Evolutionary conservation across 2,113 vertebrate genomes (phyloP).

Genomic region (Istiophorus platypterus): DNA sequence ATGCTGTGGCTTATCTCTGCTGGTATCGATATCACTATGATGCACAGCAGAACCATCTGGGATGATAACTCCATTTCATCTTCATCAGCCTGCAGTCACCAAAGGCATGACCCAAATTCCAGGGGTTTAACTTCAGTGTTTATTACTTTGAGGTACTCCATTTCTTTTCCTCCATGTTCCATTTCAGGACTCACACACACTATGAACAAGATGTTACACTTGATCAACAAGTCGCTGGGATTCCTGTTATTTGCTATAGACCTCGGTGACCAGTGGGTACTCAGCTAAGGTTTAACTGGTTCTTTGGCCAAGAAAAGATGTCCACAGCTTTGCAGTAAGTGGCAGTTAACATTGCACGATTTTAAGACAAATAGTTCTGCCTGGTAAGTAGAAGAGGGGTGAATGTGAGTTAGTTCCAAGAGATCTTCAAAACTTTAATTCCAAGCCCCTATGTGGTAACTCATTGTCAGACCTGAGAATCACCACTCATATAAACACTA

Average conservation of each 20-base stretch:
- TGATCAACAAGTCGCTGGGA: not conserved
- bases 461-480: too few relatives aligned
- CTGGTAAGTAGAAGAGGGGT: not conserved
- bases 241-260: not conserved
- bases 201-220: conserved; percentile 22
- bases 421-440: not conserved
- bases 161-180: conserved; percentile 16
- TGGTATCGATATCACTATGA: conserved; percentile 74
- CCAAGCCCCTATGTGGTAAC: too few relatives aligned
- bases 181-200: conserved; percentile 36
- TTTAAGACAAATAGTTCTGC: not conserved
- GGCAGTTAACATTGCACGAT: conserved; percentile 1
- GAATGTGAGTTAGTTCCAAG: not conserved
- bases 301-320: not conserved
- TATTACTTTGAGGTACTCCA: not conserved
- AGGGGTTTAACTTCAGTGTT: conserved; percentile 25
- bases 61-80: conserved; percentile 47
- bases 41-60: conserved; percentile 63
- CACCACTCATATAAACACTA: too few relatives aligned
- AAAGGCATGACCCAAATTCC: conserved; percentile 22
- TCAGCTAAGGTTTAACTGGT: not conserved
- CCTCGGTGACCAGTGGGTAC: too few relatives aligned
- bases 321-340: not conserved
- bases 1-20: conserved; percentile 75
- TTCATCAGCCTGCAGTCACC: conserved; percentile 24